Evolutionary conservation across 2,113 vertebrate species (phyloP).

Genomic region (Hoplias malabaricus): DNA sequence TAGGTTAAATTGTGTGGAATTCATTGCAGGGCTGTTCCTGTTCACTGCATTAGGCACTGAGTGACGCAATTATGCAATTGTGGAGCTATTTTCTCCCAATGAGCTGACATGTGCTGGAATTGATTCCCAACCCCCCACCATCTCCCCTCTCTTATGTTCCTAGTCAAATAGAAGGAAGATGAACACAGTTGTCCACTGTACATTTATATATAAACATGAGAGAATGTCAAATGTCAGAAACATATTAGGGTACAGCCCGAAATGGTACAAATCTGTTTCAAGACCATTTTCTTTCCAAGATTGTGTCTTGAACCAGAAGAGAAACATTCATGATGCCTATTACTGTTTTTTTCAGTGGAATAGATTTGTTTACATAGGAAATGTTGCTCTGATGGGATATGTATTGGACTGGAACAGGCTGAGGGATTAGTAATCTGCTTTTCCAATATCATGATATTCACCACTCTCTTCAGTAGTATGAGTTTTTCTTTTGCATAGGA

Average conservation of each 20-base stretch:
- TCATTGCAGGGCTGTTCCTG: conserved; percentile 35
- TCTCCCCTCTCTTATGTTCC: background rate
- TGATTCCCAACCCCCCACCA: too few species aligned
- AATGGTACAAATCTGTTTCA: background rate
- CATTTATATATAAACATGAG: conserved; percentile 26
- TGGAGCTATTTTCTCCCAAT: conserved; percentile 33
- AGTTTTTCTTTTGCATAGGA: conserved; percentile 1
- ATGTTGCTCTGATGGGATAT: background rate
- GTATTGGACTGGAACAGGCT: background rate
- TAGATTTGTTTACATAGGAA: background rate
- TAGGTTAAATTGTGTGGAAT: conserved; percentile 41
- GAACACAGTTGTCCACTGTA: conserved; percentile 8
- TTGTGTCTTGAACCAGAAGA: background rate
- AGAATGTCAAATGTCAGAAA: background rate
- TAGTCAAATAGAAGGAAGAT: background rate
- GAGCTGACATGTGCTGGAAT: conserved; percentile 44
- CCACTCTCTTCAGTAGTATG: background rate
- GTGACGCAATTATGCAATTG: conserved; percentile 44
- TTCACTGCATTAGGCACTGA: conserved; percentile 38
- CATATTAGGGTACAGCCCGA: conserved; percentile 1
- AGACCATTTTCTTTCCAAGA: background rate
- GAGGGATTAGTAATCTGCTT: conserved; percentile 4
- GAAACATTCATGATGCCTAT: background rate
- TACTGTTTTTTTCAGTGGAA: background rate
- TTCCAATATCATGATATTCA: background rate